phyloP scores from a whole-genome alignment of 2,797 vertebrate genomes.

The Hozukius guyotensis region DNA sequence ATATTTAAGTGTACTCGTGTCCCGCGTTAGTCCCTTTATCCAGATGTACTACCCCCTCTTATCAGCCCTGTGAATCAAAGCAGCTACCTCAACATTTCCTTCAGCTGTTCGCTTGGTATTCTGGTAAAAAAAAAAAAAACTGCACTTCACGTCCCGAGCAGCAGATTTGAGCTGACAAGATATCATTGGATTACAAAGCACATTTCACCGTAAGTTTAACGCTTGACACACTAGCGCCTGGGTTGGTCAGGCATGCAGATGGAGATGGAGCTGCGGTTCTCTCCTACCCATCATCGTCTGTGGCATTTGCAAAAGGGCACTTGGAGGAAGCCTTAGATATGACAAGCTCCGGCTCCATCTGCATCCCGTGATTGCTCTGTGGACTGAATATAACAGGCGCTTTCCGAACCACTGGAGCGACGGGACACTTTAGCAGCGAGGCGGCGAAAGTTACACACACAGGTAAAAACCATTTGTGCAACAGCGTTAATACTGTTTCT shows the following conservation, averaged over 20 bases:
- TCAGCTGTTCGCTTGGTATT: constrained; percentile 3
- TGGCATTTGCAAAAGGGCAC: constrained; percentile 82
- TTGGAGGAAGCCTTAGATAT: constrained; percentile 62
- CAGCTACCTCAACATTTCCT: constrained; percentile 18
- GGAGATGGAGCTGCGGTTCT: constrained; percentile 49
- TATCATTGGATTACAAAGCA: constrained; percentile 79
- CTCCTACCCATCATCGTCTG: constrained; percentile 60
- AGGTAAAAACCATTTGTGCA: constrained; percentile 71
- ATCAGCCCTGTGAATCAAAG: not conserved
- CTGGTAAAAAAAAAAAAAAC: constrained; percentile 1
- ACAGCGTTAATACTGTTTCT: constrained; percentile 46
- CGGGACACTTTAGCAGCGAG: constrained; percentile 61
- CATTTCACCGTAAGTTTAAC: constrained; percentile 73
- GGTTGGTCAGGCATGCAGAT: constrained; percentile 75
- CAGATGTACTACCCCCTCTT: not conserved
- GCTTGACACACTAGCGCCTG: constrained; percentile 61
- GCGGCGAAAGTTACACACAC: constrained; percentile 59
- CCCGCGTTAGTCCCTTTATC: not conserved
- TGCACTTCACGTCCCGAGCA: constrained; percentile 45
- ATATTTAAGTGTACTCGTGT: not conserved
- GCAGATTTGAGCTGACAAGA: constrained; percentile 73
- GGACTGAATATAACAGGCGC: constrained; percentile 76
- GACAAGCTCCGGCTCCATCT: constrained; percentile 73
- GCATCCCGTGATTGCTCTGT: constrained; percentile 74
- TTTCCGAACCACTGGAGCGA: constrained; percentile 75